These are phyloP conservation scores for Rhynchonycteris naso DNA, from an alignment of 2,797 vertebrate genomes.

Conservation along the genomic window DNA sequence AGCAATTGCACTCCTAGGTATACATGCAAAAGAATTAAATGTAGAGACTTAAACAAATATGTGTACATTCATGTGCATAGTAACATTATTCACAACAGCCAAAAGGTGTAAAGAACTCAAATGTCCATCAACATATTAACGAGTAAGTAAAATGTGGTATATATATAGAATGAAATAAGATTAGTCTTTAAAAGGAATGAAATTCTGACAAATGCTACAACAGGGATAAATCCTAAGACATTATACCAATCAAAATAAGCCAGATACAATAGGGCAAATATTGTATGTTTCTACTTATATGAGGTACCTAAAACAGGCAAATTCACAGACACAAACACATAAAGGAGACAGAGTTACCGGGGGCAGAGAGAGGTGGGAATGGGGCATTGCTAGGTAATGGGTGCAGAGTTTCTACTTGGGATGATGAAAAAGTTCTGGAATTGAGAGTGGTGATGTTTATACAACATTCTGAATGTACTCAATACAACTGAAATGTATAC, in stretches of 20 bases:
- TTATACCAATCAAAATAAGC: slow-evolving; percentile 16
- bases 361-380: not conserved
- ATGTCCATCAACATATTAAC: slow-evolving; percentile 4
- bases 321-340: slow-evolving; percentile 8
- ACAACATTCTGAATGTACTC: not conserved
- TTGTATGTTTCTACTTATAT: not conserved
- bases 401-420: not conserved
- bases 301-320: slow-evolving; percentile 4
- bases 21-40: slow-evolving; percentile 7
- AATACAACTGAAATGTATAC: not conserved
- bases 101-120: slow-evolving; percentile 38
- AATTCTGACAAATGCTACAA: slow-evolving; percentile 32
- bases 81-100: not conserved
- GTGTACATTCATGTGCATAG: not conserved
- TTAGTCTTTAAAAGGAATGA: slow-evolving; percentile 41
- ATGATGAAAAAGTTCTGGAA: slow-evolving; percentile 49
- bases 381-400: not conserved
- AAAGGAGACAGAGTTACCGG: not conserved
- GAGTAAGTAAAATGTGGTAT: slow-evolving; percentile 11
- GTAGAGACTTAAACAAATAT: not conserved
- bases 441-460: not conserved
- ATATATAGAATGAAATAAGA: not conserved
- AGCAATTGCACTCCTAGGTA: not conserved
- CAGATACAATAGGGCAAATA: slow-evolving; percentile 38
- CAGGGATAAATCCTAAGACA: slow-evolving; percentile 42